Base-by-base conservation (phyloP, 2,888 invertebrate genomes). In the Lasioglossum morio region DNA sequence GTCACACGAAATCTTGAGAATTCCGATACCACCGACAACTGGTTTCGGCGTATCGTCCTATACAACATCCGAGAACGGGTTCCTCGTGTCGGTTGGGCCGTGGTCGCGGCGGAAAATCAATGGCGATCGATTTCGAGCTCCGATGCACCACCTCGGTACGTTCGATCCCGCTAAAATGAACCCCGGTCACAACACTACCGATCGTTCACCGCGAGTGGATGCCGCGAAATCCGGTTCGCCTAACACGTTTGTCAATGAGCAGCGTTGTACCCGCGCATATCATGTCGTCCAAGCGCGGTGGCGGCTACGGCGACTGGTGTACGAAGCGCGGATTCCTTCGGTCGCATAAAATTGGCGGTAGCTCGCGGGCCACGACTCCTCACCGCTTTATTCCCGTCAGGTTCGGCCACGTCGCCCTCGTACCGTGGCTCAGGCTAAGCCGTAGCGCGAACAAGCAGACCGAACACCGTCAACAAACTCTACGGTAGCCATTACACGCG, bases 401-500 rank as follows among this genome's bases (percentile, higher is more conserved):
- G 80, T 87, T 81, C 72, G 81, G 85, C 85, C 84, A 79, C 88
- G 78, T 85, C 79, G 80, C 81, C 81, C 70, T 79, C 84, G 81
- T 76, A 87, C 77, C 84, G 75, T 79, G 70, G 74, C 77, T 87
- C 88, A 78, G 74, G 89, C 82, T 87, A 90, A 88, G 84, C 91
- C 89, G 87, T 87, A 88, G 76, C 88, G 84, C 90, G 89, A 89
- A 87, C 85, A 86, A 85, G 75, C 84, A 88, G 89, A 92, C 88
- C 89, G 87, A 91, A 82, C 89, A 93, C 91, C 93, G 91, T 92
- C 93, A 93, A 94, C 94, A 92, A 94, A 93, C 92, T 92, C 90
- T 85, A 80, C 90, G 92, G 93, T 92, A 89, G 94, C 94, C 94
- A 94, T 94, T 94, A 94, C 94, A 92, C 93, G 92, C 93, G 92